Evolutionary conservation across 2,888 invertebrate species (phyloP), one percentile per base, ranked within the genome.

Genomic region (Thymelicus sylvestris): DNA sequence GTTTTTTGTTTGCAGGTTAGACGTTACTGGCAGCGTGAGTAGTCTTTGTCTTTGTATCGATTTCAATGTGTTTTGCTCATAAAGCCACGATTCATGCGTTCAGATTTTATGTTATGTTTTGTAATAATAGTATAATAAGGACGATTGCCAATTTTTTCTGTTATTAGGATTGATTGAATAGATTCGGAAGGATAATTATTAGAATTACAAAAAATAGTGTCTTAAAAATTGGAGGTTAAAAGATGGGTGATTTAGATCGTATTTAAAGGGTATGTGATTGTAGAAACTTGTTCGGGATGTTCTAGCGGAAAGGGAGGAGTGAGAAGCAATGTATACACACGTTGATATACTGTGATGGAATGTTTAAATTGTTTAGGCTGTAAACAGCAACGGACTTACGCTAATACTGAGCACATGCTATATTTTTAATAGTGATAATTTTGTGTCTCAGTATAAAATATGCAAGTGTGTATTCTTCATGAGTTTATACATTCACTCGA

Each of bases 381-480:
- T 90, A 89, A 89, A 90, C 88, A 90, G 89, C 91, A 88, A 88
- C 86, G 88, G 89, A 87, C 73, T 79, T 78, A 78, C 73, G 77
- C 79, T 67, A 15, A 48, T 69, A 69, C 59, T 69, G 69, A 69
- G 64, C 69, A 60, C 64, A 66, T 70, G 71, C 73, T 76, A 73
- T 73, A 60, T 59, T 70, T 63, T 68, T 66, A 67, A 64, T 69
- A 67, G 66, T 67, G 44, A 64, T 69, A 47, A 63, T 7, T 13
- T 57, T 44, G 52, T 50, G 68, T 8, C 63, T 69, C 68, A 68
- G 68, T 63, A 68, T 55, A 24, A 52, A 41, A 55, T 5, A 13
- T 3, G 6, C 44, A 52, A 52, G 15, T 44, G 5, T 47, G 19
- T 60, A 61, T 15, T 8, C 50, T 8, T 19, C 4, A 7, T 52